Evolutionary conservation across 2,888 invertebrate species (phyloP).

Genomic region (Parnassius mnemosyne): DNA sequence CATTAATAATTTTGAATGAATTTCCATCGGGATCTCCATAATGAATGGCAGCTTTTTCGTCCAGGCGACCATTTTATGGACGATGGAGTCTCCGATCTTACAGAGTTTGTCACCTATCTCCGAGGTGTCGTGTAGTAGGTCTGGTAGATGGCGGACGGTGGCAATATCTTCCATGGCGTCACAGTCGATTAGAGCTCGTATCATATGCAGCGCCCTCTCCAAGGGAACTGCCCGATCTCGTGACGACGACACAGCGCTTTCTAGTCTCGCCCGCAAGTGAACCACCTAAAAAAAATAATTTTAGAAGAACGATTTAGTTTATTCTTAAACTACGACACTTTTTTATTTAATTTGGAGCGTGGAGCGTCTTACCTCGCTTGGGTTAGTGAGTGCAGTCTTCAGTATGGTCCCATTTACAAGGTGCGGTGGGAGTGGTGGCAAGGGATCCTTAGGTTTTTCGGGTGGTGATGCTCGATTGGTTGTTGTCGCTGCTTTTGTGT

Average conservation of each 20-base stretch:
- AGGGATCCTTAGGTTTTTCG: slow-evolving; percentile 73
- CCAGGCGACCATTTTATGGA: slow-evolving; percentile 99
- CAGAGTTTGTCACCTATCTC: slow-evolving; percentile 95
- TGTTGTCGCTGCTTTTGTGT: slow-evolving; percentile 76
- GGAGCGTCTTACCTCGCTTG: slow-evolving; percentile 84
- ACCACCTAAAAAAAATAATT: slow-evolving; percentile 76
- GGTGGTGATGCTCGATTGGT: slow-evolving; percentile 73
- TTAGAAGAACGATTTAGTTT: slow-evolving; percentile 41
- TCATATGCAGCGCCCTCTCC: slow-evolving; percentile 93
- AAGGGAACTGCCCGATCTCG: slow-evolving; percentile 90
- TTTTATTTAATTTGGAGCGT: slow-evolving; percentile 30
- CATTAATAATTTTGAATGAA: slow-evolving; percentile 96
- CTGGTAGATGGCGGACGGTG: slow-evolving; percentile 93
- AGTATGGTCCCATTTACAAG: slow-evolving; percentile 95
- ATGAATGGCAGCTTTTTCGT: slow-evolving; percentile 99
- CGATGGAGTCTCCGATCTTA: slow-evolving; percentile 98
- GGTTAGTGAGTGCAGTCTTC: slow-evolving; percentile 96
- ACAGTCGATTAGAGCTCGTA: slow-evolving; percentile 95
- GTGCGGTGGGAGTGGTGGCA: slow-evolving; percentile 84
- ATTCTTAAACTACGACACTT: slow-evolving; percentile 11
- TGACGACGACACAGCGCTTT: slow-evolving; percentile 93
- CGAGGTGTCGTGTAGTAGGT: slow-evolving; percentile 93
- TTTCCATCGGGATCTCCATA: slow-evolving; percentile 96
- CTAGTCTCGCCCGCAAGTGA: slow-evolving; percentile 92
- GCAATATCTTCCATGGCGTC: slow-evolving; percentile 98